These are phyloP conservation scores for Acestrorhynchus altus DNA, from an alignment of 2,797 vertebrate genomes.

Conservation along the genomic window DNA sequence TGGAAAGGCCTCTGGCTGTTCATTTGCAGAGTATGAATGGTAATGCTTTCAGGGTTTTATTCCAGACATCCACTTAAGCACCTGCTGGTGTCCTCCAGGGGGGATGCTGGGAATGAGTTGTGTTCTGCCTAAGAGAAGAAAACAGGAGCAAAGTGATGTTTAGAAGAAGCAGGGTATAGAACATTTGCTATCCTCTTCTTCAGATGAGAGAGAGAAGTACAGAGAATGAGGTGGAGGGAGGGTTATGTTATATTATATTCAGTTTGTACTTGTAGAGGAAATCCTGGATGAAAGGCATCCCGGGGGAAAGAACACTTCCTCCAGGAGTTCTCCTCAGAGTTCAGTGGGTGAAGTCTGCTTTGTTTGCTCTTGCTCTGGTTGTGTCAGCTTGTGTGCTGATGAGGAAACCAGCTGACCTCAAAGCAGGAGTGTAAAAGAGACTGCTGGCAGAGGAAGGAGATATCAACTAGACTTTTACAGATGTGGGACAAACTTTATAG, in stretches of 20 bases:
- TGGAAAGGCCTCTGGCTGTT: slow-evolving; percentile 18
- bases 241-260: slow-evolving; percentile 60
- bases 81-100: slow-evolving; percentile 20
- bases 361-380: slow-evolving; percentile 52
- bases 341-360: slow-evolving; percentile 64
- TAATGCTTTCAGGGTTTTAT: slow-evolving; percentile 44
- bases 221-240: slow-evolving; percentile 41
- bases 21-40: slow-evolving; percentile 32
- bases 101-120: slow-evolving; percentile 3
- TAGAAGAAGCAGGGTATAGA: background rate
- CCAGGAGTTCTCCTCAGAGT: slow-evolving; percentile 60
- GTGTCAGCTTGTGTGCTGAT: slow-evolving; percentile 65
- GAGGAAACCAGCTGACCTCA: slow-evolving; percentile 71
- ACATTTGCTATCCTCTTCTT: background rate
- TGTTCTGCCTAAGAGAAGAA: background rate
- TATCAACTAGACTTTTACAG: slow-evolving; percentile 17
- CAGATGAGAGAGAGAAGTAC: background rate
- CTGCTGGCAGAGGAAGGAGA: slow-evolving; percentile 3
- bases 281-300: slow-evolving; percentile 64
- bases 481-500: slow-evolving; percentile 8
- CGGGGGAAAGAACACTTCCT: slow-evolving; percentile 61
- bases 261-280: slow-evolving; percentile 56
- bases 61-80: slow-evolving; percentile 31
- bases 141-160: background rate
- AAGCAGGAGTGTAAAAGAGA: slow-evolving; percentile 15